Conservation (phyloP, 2,888 invertebrate species). For the Girardia tigrina region DNA sequence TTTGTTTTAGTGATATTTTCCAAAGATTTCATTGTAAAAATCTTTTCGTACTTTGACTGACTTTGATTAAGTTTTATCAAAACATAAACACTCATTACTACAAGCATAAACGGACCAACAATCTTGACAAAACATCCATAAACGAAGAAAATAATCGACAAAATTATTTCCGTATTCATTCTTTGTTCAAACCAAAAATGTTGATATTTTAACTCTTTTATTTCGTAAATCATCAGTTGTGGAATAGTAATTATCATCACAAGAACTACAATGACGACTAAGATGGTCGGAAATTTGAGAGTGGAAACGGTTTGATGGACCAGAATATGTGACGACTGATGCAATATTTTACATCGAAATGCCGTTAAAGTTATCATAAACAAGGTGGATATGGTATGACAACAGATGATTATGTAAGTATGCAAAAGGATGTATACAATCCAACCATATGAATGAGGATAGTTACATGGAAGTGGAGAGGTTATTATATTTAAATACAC, state of each 20-base stretch:
- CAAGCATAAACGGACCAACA: neutral
- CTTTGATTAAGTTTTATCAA: neutral
- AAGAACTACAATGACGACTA: constrained; percentile 67
- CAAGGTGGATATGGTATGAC: constrained; percentile 78
- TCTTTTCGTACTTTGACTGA: neutral
- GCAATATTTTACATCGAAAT: constrained; percentile 63
- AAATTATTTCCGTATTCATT: neutral
- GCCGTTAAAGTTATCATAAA: constrained; percentile 78
- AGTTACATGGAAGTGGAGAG: neutral
- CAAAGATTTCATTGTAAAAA: neutral
- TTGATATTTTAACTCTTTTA: constrained; percentile 48
- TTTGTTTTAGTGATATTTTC: neutral
- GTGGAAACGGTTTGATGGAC: constrained; percentile 53
- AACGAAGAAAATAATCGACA: neutral
- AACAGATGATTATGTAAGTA: constrained; percentile 42
- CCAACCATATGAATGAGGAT: constrained; percentile 42
- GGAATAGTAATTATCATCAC: constrained; percentile 68
- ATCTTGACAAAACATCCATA: constrained; percentile 29
- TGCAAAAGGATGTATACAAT: constrained; percentile 44
- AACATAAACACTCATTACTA: constrained; percentile 10
- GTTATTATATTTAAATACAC: constrained; percentile 54
- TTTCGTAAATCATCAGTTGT: constrained; percentile 64
- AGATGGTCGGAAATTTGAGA: constrained; percentile 62
- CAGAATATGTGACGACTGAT: neutral
- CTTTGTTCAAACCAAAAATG: constrained; percentile 20